Evolutionary conservation across 2,797 vertebrate species (phyloP), one percentile per base, ranked within the genome.

Genomic region (Geotria australis): DNA sequence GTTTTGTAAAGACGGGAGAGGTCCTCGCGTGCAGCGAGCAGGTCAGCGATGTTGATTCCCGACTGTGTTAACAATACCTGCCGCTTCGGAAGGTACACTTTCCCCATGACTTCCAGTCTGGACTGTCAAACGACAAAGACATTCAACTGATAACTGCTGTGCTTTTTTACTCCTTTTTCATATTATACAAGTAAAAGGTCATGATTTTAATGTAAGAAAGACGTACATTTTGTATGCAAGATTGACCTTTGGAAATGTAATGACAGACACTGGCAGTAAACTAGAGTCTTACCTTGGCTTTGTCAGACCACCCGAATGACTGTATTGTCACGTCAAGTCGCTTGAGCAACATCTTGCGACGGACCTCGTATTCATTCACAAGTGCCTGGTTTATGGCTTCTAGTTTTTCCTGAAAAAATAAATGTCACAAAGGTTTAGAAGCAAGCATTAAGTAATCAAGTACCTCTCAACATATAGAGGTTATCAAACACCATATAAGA

Each of bases 231-330:
- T 38, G 24, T 5, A 38, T 24, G 5, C 24, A 38, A 38, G 38
- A 38, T 38, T 24, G 4, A 24, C 4, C 53, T 61, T 58, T 60
- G 53, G 62, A 59, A 63, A 57, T 48, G 8, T 55, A 1, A 24
- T 2, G 57, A 58, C 8, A 56, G 14, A 57, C 15, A 12, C 47
- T 9, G 7, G 11, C 38, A 46, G 24, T 49, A 10, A 9, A 47
- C 61, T 5, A 62, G 49, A 55, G 49, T 57, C 57, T 8, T 76
- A 96, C 89, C 84, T 95, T 98, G 53, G 89, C 89, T 78, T 70
- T 75, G 24, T 84, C 82, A 48, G 89, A 98, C 89, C 89, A 98
- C 61, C 89, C 85, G 7, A 98, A 98, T 8, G 89, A 96, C 69
- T 98, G 89, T 59, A 96, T 78, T 0, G 89, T 98, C 63, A 98